Evolutionary conservation across 2,888 invertebrate genomes (phyloP), one percentile per base, ranked within the genome.

Genomic region (Pseudolycoriella hygida): DNA sequence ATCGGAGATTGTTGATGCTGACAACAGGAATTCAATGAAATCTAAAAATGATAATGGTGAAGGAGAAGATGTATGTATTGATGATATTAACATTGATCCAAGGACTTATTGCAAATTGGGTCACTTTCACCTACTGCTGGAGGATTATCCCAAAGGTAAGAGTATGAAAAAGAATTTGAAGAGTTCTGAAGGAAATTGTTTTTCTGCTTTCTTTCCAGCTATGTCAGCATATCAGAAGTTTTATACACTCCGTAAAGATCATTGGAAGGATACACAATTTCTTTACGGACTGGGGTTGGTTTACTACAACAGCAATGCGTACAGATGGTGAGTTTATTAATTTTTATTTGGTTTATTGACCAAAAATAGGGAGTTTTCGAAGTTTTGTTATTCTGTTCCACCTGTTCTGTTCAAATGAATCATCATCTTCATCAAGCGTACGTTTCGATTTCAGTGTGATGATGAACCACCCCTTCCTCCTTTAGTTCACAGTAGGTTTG

Each of bases 211-310:
- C 53, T 56, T 74, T 73, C 42, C 68, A 96, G 96, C 97, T 4
- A 75, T 96, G 69, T 96, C 96, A 17, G 94, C 97, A 2, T 98
- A 97, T 68, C 94, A 97, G 67, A 89, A 88, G 62, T 92, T 84
- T 66, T 83, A 78, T 58, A 77, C 78, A 31, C 66, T 84, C 20
- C 80, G 82, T 57, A 72, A 73, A 8, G 83, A 83, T 51, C 81
- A 84, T 57, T 92, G 90, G 86, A 83, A 83, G 63, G 87, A 96
- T 66, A 78, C 88, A 1, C 71, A 83, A 12, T 94, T 93, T 61
- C 72, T 96, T 25, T 98, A 93, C 64, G 97, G 97, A 18, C 71
- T 96, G 40, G 97, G 94, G 1, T 72, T 97, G 40, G 90, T 92
- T 49, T 97, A 97, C 64, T 94, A 92, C 62, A 93, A 97, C 66